Conservation (phyloP, 2,888 invertebrate species). For the Leptarthrus brevirostris region DNA sequence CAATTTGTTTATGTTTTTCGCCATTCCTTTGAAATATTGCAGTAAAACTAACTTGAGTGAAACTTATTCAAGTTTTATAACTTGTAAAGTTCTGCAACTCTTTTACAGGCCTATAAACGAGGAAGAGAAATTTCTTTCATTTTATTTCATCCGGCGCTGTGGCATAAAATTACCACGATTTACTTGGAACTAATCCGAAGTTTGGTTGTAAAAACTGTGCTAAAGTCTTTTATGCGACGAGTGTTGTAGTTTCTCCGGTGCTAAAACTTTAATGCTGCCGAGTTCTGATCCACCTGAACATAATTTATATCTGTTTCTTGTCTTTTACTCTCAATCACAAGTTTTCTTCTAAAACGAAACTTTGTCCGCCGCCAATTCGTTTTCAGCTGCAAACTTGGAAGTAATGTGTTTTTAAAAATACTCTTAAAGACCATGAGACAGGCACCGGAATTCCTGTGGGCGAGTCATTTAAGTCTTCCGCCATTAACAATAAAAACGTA, state of each 20-base stretch:
- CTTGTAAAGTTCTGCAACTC: background rate
- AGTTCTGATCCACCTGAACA: background rate
- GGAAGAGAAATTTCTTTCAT: too few species aligned
- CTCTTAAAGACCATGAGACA: background rate
- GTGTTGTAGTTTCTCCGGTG: background rate
- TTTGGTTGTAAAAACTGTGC: background rate
- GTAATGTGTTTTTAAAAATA: constrained; percentile 38
- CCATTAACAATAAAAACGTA: constrained; percentile 41
- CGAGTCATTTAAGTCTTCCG: constrained; percentile 20
- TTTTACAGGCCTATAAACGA: too few species aligned
- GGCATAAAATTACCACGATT: background rate
- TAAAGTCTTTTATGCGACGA: background rate
- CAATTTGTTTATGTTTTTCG: too few species aligned
- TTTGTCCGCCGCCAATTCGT: background rate
- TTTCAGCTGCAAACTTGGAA: background rate
- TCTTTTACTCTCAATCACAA: background rate
- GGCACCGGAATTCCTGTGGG: constrained; percentile 26
- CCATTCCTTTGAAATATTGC: too few species aligned
- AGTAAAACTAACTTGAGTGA: background rate
- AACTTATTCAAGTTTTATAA: background rate
- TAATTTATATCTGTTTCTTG: background rate
- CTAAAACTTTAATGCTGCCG: background rate
- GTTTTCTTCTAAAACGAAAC: background rate
- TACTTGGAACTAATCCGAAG: background rate
- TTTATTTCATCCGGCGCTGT: too few species aligned